phyloP scores from a whole-genome alignment of 2,888 invertebrate species.

The Spialia ferax region DNA sequence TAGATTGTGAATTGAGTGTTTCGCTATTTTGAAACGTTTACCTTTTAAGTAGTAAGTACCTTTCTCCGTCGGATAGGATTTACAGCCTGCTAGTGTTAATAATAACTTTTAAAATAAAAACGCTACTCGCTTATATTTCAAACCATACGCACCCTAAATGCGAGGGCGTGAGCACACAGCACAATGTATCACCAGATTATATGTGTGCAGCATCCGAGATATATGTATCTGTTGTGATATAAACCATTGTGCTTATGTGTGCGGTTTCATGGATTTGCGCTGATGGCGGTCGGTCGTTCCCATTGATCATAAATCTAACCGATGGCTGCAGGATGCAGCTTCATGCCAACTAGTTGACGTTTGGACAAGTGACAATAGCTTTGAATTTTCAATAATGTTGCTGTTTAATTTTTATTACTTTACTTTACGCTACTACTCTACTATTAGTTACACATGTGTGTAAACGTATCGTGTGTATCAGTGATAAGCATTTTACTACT shows the following conservation, averaged over 20 bases:
- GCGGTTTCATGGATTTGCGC: constrained; percentile 52
- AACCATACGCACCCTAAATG: constrained; percentile 56
- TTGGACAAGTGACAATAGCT: constrained; percentile 13
- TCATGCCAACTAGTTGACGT: constrained; percentile 28
- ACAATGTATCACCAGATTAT: constrained; percentile 80
- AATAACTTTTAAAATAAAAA: background rate
- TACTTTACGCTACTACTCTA: too few relatives aligned
- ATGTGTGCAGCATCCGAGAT: constrained; percentile 70
- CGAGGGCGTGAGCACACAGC: constrained; percentile 71
- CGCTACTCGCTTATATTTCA: constrained; percentile 44
- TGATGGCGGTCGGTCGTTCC: constrained; percentile 48
- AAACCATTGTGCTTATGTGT: constrained; percentile 51
- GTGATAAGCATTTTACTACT: too few relatives aligned
- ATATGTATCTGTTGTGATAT: constrained; percentile 61
- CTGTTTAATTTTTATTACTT: too few relatives aligned
- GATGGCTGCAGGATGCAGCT: constrained; percentile 42
- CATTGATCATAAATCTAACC: constrained; percentile 47
- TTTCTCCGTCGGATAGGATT: background rate
- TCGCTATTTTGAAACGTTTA: background rate
- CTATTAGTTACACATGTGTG: too few relatives aligned
- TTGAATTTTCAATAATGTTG: constrained; percentile 2
- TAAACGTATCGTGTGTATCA: too few relatives aligned
- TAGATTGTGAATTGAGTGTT: background rate
- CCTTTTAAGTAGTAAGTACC: too few relatives aligned
- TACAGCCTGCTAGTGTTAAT: background rate